Evolutionary conservation across 2,797 vertebrate genomes (phyloP), one percentile per base, ranked within the genome.

Genomic region (Hoplostethus atlanticus): DNA sequence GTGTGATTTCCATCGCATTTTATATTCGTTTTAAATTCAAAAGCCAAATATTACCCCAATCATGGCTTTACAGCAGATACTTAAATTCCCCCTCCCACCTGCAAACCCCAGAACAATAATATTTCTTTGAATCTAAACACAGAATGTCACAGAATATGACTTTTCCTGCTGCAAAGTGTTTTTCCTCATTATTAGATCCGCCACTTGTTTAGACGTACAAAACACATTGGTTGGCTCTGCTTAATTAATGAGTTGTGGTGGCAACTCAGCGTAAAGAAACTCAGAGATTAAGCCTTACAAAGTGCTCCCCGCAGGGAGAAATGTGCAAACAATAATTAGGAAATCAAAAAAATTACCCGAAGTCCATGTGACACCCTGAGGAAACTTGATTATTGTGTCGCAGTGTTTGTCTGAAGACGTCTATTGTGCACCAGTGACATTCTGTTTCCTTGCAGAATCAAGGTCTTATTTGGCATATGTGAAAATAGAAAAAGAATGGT

Each of bases 221-320:
- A 54, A 69, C 64, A 60, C 44, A 71, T 79, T 81, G 74, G 75
- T 79, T 69, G 72, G n/a, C 64, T 71, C 47, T 2, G 57, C 50
- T 82, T 88, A 88, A 87, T 85, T 87, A 84, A 81, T 70, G 12
- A 17, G 25, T 40, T 52, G 71, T 76, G 68, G 76, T 74, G 80
- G 78, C 69, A 80, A 58, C 31, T 48, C 52, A 1, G 74, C 68
- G 52, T 77, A 67, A 84, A 28, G 64, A 84, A 87, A 89, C 55
- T 84, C 77, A 56, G 73, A 28, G 55, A 90, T 88, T 81, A 87
- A 81, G 76, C 81, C 42, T 70, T 59, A 9, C 58, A 78, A 87
- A 81, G 73, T 76, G 66, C 71, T 86, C 51, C 79, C 80, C n/a
- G 57, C 71, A 72, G 77, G 78, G 77, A 69, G 57, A 51, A 73